Evolutionary conservation across 2,113 vertebrate species (phyloP), one percentile per base, ranked within the genome.

Genomic region (Zapus hudsonius): DNA sequence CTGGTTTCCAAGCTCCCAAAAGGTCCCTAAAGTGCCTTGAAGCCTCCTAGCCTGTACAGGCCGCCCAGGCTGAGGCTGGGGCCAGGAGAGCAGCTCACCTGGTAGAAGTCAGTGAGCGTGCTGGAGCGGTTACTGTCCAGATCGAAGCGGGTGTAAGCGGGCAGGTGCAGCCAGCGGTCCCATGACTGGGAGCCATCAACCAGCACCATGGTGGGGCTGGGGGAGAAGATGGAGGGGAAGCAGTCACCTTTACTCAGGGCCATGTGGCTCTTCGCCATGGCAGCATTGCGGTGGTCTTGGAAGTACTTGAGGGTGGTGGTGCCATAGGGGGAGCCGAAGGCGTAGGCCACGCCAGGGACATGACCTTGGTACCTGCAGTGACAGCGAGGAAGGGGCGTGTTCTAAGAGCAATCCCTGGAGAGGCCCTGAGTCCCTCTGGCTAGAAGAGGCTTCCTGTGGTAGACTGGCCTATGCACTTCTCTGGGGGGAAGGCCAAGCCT

Each of bases 161-260:
- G 97, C 4, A 4, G 27, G 69, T 31, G 84, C 19, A 96, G 44
- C 76, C 79, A 87, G 1, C n/a, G 92, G 70, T 95, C 91, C 88
- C 57, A 82, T 27, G 47, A 72, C 22, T n/a, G 75, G 0, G 75
- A 23, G 6, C 78, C 59, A 5, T 63, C 25, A 0, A 47, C 47
- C 0, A 85, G 82, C 73, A 92, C 91, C 5, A 97, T 80, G 36
- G 70, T 40, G 1, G 96, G 91, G 63, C 94, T 84, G 4, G 93
- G 80, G 27, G 97, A 96, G 95, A 83, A 96, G 84, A 98, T 52
- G 7, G 97, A 97, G 0, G 98, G 98, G 64, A 98, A 97, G 79
- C 96, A 91, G 7, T 96, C 84, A 0, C 96, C 95, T 36, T 57
- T 90, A 84, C 92, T 84, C 85, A 94, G 95, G 3, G 92, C 64